Evolutionary conservation across 2,113 vertebrate species (phyloP), one percentile per base, ranked within the genome.

Genomic region (Octodon degus): DNA sequence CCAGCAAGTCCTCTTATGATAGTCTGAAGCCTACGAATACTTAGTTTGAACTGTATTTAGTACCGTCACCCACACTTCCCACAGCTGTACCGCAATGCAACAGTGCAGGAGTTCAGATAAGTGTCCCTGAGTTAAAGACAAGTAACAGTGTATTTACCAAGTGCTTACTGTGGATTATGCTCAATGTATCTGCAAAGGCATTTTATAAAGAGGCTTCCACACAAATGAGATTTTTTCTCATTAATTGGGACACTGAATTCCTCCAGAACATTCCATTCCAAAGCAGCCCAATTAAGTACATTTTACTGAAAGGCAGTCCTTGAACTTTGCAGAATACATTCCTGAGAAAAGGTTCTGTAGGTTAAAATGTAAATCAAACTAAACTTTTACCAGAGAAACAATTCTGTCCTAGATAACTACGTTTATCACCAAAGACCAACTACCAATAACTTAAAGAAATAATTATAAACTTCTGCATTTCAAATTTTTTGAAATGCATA

Each of bases 181-280:
- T 93, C 58, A 55, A 11, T 93, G 89, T 50, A 67, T 62, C 89
- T 72, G 94, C 58, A 96, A 91, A 93, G 77, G 43, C 93, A 96
- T 96, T 94, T 96, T 79, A 40, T 60, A 95, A 96, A 93, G 30
- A 77, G 34, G 27, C 80, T 87, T 83, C 32, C 68, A 80, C 65
- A 92, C 47, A 94, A 96, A 93, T 87, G 65, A 95, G 50, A 79
- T 96, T 62, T 95, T 95, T 96, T 97, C 93, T 85, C 76, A 90
- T 91, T 97, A 97, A 97, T 92, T 96, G 89, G 70, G 58, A 96
- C 70, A 89, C 83, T 90, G 27, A 70, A 34, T 90, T 94, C 65
- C 85, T 96, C 67, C 30, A 96, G 95, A 93, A 96, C 93, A 97
- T 96, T 97, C 97, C 79, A 90, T 95, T 90, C 92, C 84, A 74